A percentile compares a stretch with the other conserved stretches of the same genome.
phyloP scores from a whole-genome alignment of 1,140 invertebrate genomes.

The Drosophila pseudoananassae region DNA sequence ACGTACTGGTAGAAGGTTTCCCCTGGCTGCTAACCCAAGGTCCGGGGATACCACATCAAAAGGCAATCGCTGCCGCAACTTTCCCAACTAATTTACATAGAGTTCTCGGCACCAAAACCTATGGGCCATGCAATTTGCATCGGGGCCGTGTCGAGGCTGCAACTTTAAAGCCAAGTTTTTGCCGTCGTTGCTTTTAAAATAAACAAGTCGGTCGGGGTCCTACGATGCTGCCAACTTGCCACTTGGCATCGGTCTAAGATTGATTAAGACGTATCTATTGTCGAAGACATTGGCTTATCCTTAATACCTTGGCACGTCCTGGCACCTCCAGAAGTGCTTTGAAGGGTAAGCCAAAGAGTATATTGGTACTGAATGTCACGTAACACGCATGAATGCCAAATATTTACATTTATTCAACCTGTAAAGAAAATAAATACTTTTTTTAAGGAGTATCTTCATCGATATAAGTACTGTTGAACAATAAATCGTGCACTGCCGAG shows the following conservation, averaged over 20 bases:
- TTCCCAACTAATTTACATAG: slow-evolving; percentile 75
- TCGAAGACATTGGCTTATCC: slow-evolving; percentile 63
- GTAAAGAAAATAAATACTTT: background rate
- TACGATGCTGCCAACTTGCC: slow-evolving; percentile 18
- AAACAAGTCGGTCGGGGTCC: slow-evolving; percentile 35
- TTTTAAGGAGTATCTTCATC: background rate
- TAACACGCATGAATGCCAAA: background rate
- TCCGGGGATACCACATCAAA: slow-evolving; percentile 64
- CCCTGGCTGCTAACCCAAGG: background rate
- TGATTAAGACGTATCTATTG: slow-evolving; percentile 82
- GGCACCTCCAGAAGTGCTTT: slow-evolving; percentile 23
- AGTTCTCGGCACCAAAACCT: slow-evolving; percentile 36
- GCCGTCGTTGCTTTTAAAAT: slow-evolving; percentile 57
- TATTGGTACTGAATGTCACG: background rate
- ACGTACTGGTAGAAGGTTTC: slow-evolving; percentile 52
- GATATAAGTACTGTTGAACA: background rate
- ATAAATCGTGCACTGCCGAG: background rate
- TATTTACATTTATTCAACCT: background rate
- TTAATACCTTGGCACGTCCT: slow-evolving; percentile 56
- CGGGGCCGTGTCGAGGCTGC: slow-evolving; percentile 23
- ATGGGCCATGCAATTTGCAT: slow-evolving; percentile 71
- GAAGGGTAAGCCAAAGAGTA: slow-evolving; percentile 5
- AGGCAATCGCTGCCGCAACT: slow-evolving; percentile 69
- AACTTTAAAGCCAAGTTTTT: slow-evolving; percentile 26
- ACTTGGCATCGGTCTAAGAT: slow-evolving; percentile 58